phyloP scores from a whole-genome alignment of 2,888 invertebrate genomes.

The Mythimna impura region DNA sequence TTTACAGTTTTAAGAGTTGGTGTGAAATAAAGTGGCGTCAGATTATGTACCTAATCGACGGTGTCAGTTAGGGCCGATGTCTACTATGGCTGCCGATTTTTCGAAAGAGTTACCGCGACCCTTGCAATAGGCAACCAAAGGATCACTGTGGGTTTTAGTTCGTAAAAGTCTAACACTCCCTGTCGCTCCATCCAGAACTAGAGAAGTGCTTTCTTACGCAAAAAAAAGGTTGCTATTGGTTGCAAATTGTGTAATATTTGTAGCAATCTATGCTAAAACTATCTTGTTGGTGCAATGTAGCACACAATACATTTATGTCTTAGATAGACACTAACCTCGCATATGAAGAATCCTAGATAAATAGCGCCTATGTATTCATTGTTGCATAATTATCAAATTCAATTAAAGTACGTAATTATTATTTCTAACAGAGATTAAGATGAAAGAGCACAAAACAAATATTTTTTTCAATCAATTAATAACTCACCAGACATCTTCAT shows the following conservation, averaged over 20 bases:
- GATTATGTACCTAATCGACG: not conserved
- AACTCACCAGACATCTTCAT: conserved; percentile 89
- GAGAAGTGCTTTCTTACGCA: too few species aligned
- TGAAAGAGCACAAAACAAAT: not conserved
- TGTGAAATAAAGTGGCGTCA: too few species aligned
- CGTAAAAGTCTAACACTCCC: too few species aligned
- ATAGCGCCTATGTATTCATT: not conserved
- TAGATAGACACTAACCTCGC: too few species aligned
- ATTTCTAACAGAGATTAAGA: not conserved
- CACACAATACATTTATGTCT: not conserved
- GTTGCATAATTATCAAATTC: not conserved
- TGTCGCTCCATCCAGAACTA: too few species aligned
- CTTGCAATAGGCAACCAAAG: too few species aligned
- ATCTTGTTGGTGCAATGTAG: not conserved
- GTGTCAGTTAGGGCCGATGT: too few species aligned
- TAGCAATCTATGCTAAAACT: too few species aligned
- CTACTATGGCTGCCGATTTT: too few species aligned
- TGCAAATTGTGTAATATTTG: not conserved
- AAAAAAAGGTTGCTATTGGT: not conserved
- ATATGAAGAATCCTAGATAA: too few species aligned
- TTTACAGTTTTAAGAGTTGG: not conserved
- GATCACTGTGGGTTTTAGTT: too few species aligned
- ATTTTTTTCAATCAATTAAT: conserved; percentile 2
- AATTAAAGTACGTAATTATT: not conserved
- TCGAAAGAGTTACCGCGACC: too few species aligned